Conservation (phyloP, 1,140 invertebrate genomes). For the Cryptotermes secundus region DNA sequence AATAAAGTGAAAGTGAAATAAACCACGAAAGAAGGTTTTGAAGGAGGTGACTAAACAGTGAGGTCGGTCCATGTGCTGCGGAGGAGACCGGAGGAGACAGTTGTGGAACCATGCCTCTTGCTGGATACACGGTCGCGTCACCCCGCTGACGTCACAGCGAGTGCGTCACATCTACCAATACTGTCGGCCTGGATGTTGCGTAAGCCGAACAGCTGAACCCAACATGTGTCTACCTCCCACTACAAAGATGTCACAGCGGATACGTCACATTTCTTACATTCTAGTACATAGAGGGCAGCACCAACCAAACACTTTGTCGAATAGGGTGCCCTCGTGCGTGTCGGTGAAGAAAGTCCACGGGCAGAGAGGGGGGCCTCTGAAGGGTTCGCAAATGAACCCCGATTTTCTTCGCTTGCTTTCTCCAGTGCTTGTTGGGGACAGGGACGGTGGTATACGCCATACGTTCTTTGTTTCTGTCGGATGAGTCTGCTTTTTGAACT, state of each 20-base stretch:
- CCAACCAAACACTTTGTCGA: background rate
- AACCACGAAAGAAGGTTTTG: no score
- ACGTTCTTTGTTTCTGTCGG: no score
- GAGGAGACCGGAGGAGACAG: no score
- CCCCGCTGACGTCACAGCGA: background rate
- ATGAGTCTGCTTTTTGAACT: no score
- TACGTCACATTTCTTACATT: background rate
- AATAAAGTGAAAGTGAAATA: no score
- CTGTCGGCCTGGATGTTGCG: background rate
- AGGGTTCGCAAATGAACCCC: background rate
- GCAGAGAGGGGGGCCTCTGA: background rate
- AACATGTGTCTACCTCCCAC: background rate
- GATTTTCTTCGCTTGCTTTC: background rate
- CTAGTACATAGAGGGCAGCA: slow-evolving; percentile 12
- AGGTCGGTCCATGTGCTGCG: no score
- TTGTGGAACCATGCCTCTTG: no score
- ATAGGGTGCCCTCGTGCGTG: background rate
- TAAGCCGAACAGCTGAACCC: background rate
- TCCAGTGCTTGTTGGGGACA: no score
- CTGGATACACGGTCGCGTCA: no score
- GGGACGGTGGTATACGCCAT: no score
- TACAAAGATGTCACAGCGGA: background rate
- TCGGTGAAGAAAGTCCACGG: background rate
- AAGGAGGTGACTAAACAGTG: no score
- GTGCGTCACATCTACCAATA: background rate